Conservation (phyloP, 2,888 invertebrate genomes). For the Cryptosula pallasiana region DNA sequence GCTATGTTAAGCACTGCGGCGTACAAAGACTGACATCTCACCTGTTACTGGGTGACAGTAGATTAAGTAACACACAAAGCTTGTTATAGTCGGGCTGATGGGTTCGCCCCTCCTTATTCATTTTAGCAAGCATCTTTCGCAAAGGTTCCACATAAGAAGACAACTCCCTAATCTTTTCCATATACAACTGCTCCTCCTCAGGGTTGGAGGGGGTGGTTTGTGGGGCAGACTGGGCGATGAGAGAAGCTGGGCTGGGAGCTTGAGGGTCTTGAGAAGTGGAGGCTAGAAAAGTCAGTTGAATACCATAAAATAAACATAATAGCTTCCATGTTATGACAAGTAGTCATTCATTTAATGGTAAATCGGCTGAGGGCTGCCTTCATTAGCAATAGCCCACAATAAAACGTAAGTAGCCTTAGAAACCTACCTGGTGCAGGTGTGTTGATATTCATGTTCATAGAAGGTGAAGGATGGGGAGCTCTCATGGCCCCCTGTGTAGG, state of each 20-base stretch:
- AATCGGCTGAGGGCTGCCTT: neutral
- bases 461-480: slow-evolving; percentile 8
- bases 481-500: neutral
- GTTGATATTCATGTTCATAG: slow-evolving; percentile 13
- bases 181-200: slow-evolving; percentile 78
- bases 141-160: slow-evolving; percentile 91
- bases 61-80: neutral
- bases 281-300: neutral
- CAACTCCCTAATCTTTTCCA: slow-evolving; percentile 86
- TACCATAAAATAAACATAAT: neutral
- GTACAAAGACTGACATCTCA: too few species aligned
- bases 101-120: slow-evolving; percentile 51
- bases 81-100: neutral
- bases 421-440: slow-evolving; percentile 5
- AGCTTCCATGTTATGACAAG: too few species aligned
- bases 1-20: too few species aligned
- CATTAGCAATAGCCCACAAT: too few species aligned
- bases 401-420: neutral
- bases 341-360: neutral
- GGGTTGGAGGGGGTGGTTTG: slow-evolving; percentile 27
- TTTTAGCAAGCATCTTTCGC: slow-evolving; percentile 73
- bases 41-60: neutral
- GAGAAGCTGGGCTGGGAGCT: slow-evolving; percentile 10
- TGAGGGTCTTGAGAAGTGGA: slow-evolving; percentile 9
- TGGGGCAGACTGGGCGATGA: neutral